Percentiles rank a stretch among this genome's conserved stretches.
Evolutionary conservation across 2,888 invertebrate species (phyloP).

Genomic region (Tinea pellionella): DNA sequence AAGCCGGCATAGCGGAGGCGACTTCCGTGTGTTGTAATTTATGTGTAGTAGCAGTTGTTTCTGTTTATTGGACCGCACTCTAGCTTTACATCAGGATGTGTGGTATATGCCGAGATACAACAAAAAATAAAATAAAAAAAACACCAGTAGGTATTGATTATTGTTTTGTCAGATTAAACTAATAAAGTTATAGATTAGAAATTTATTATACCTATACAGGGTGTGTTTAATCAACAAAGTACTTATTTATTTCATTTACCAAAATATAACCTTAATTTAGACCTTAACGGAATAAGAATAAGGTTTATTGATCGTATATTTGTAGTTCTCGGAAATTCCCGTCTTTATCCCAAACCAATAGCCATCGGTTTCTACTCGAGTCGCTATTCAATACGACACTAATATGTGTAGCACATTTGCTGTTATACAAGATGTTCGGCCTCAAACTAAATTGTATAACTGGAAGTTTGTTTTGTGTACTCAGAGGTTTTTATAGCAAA

Average conservation of each 20-base stretch:
- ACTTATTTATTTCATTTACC: too few species aligned
- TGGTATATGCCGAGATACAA: too few species aligned
- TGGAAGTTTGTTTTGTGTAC: background rate
- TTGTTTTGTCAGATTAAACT: too few species aligned
- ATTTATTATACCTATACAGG: background rate
- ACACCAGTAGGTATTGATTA: too few species aligned
- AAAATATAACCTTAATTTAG: background rate
- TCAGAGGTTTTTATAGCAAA: background rate
- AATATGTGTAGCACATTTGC: background rate
- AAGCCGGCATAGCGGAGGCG: too few species aligned
- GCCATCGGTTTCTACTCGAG: background rate
- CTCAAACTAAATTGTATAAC: background rate
- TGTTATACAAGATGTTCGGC: background rate
- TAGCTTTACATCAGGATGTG: too few species aligned
- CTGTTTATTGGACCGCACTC: too few species aligned
- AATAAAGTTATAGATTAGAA: too few species aligned
- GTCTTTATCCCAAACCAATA: background rate
- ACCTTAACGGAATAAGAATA: background rate
- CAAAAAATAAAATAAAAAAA: too few species aligned
- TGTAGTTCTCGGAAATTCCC: background rate
- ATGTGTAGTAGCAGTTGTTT: too few species aligned
- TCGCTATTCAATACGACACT: background rate
- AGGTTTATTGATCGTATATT: background rate
- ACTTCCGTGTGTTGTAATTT: too few species aligned
- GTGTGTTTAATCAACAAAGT: background rate